Base-by-base conservation (phyloP, 2,888 invertebrate species). In the Dinocampus coccinellae region DNA sequence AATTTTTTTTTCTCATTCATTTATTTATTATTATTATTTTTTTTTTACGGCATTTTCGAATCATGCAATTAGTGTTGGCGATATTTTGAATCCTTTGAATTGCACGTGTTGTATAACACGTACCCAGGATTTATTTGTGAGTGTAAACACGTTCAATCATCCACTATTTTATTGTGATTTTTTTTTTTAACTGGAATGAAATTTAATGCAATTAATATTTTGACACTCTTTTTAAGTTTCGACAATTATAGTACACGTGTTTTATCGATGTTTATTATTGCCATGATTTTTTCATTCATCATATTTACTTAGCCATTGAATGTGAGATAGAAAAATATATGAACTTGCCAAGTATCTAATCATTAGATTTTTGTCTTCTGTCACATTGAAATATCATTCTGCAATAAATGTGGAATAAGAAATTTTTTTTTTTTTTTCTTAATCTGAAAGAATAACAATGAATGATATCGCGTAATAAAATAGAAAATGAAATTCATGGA, bases 141-240 rank as follows among this genome's bases (percentile, higher is more conserved):
- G 33, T 16, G 52, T 47, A 26, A 33, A 64, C 20, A 33, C 33
- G 20, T 42, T 64, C n/a, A 20, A 64, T 64, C 52, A 64, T 16
- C 24, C 42, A 52, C 13, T 26, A 22, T 52, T 11, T 16, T 33
- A 29, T 26, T 53, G 24, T n/a, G 16, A 24, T 33, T 42, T 29
- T 29, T 52, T 34, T 39, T 29, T 63, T 24, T n/a, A 47, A 63
- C 52, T 64, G 64, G 33, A 64, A 42, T 64, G 6, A 57, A 57
- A 29, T 57, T 26, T 33, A 52, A 64, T 53, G 6, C 34, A 64
- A 53, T 64, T 26, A 34, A 53, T n/a, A n/a, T n/a, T 29, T 39
- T 13, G 16, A 42, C 29, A 26, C 29, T 47, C 22, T 47, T 22
- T 26, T 63, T 63, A 16, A 63, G 24, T 63, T 63, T 26, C 16